These are phyloP conservation scores for Terrapene triunguis DNA, from an alignment of 2,113 vertebrate species.

Conservation along the genomic window DNA sequence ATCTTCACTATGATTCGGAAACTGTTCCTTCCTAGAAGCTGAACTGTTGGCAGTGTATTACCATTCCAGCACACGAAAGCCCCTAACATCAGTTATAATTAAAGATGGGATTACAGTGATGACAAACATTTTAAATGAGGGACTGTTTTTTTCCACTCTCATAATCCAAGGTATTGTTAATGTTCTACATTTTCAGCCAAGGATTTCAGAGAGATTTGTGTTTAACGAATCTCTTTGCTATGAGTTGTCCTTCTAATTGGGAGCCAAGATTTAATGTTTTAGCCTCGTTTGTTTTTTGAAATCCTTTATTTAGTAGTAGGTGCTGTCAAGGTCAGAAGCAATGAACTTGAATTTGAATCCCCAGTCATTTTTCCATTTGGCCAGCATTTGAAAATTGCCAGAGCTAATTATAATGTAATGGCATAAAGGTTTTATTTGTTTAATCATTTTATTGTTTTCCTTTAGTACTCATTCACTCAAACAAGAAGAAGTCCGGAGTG, in stretches of 20 bases:
- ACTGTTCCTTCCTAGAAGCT: conserved; percentile 23
- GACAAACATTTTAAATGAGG: conserved; percentile 61
- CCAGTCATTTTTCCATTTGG: conserved; percentile 29
- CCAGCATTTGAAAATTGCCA: not conserved
- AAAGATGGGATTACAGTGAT: conserved; percentile 60
- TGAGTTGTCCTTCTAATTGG: not conserved
- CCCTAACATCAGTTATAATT: conserved; percentile 46
- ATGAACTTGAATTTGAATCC: not conserved
- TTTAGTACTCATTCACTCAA: not conserved
- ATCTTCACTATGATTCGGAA: conserved; percentile 23
- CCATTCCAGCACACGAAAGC: conserved; percentile 44
- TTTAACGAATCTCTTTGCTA: conserved; percentile 45
- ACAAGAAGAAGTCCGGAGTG: too few relatives aligned
- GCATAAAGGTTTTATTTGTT: not conserved
- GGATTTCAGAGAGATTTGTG: conserved; percentile 57
- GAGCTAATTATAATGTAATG: conserved; percentile 31
- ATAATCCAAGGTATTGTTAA: conserved; percentile 56
- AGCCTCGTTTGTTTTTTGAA: conserved; percentile 50
- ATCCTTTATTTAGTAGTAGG: conserved; percentile 30
- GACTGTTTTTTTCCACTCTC: conserved; percentile 43
- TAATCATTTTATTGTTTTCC: conserved; percentile 27
- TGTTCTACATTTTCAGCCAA: conserved; percentile 51
- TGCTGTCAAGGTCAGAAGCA: conserved; percentile 53
- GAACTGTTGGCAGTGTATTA: not conserved
- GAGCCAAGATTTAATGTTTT: conserved; percentile 51